A percentile compares a stretch with the other conserved stretches of the same genome.
Evolutionary conservation across 2,797 vertebrate species (phyloP).

Genomic region (Pseudochaenichthys georgianus): DNA sequence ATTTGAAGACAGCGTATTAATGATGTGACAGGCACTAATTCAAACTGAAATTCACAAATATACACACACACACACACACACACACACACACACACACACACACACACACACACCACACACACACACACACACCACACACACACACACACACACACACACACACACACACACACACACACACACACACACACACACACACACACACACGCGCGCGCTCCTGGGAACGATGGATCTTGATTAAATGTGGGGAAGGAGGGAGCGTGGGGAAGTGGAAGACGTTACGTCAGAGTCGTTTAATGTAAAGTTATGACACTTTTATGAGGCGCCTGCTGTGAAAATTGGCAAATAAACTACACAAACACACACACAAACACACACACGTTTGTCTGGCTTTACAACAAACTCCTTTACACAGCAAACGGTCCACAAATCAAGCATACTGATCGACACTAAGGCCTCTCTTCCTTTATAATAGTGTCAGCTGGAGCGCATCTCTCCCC

Average conservation of each 20-base stretch:
- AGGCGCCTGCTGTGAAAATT: conserved; percentile 61
- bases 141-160: too few species aligned
- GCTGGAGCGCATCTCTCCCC: conserved; percentile 19
- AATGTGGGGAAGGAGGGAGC: conserved; percentile 46
- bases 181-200: not conserved
- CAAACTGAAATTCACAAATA: conserved; percentile 50
- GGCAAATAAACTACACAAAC: conserved; percentile 39
- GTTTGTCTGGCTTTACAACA: conserved; percentile 38
- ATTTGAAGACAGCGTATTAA: conserved; percentile 66
- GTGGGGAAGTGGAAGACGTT: conserved; percentile 36
- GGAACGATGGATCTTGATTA: conserved; percentile 80
- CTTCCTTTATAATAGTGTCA: conserved; percentile 28
- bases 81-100: too few species aligned
- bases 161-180: too few species aligned
- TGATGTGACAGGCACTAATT: conserved; percentile 73
- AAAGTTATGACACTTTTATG: conserved; percentile 79
- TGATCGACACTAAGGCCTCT: conserved; percentile 37
- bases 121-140: too few species aligned
- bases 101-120: too few species aligned
- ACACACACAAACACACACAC: conserved; percentile 5
- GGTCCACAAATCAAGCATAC: conserved; percentile 44
- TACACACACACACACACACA: too few species aligned
- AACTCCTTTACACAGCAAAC: conserved; percentile 36
- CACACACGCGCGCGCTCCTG: conserved; percentile 33
- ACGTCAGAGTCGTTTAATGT: conserved; percentile 73